Conservation (phyloP, 2,113 vertebrate species). For the Myiozetetes cayanensis region DNA sequence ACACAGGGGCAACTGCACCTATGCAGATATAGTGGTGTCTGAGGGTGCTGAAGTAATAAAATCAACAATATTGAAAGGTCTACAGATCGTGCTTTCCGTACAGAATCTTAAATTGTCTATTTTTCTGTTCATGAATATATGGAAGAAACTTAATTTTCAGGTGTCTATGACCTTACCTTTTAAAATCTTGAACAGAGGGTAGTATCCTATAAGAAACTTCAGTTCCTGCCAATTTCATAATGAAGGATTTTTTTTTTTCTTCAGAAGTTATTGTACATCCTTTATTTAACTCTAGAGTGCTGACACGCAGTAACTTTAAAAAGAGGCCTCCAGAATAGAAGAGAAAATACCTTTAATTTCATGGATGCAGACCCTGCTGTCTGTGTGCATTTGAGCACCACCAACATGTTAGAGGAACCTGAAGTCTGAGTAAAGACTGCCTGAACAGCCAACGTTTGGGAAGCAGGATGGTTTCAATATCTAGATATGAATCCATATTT, state of each 20-base stretch:
- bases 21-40: background rate
- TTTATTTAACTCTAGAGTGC: background rate
- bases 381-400: background rate
- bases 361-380: background rate
- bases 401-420: background rate
- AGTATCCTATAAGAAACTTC: background rate
- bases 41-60: background rate
- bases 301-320: background rate
- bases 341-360: background rate
- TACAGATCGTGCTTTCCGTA: background rate
- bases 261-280: background rate
- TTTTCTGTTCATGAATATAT: background rate
- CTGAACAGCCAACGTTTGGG: background rate
- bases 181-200: background rate
- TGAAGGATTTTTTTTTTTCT: background rate
- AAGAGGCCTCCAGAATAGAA: background rate
- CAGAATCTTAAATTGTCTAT: background rate
- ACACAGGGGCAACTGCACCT: background rate
- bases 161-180: background rate
- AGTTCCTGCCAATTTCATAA: background rate
- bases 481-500: constrained; percentile 32
- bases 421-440: background rate
- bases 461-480: background rate
- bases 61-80: background rate
- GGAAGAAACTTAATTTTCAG: background rate